A percentile compares a stretch with the other conserved stretches of the same genome.
phyloP scores from a whole-genome alignment of 2,888 invertebrate genomes.

The Platycnemis pennipes region DNA sequence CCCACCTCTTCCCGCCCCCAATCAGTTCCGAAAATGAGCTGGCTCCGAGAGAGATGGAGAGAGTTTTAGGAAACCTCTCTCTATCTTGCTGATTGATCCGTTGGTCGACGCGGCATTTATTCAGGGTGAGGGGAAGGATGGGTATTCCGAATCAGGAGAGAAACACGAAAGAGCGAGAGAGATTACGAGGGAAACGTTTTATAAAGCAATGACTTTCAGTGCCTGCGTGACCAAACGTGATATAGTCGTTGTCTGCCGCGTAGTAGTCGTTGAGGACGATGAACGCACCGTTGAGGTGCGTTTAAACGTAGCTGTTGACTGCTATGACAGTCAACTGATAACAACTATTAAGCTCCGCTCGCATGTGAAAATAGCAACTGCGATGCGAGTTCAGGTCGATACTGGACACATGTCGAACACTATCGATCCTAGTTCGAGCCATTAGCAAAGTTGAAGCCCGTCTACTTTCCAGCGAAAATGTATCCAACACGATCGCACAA shows the following conservation, averaged over 20 bases:
- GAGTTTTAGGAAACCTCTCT: neutral
- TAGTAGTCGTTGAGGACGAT: neutral
- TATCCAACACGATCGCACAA: too few relatives aligned
- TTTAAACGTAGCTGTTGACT: too few relatives aligned
- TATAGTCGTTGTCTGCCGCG: neutral
- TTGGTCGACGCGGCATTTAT: neutral
- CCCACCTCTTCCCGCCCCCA: too few relatives aligned
- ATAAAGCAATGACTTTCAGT: neutral
- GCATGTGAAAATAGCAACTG: too few relatives aligned
- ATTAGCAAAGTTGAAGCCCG: too few relatives aligned
- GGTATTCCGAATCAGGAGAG: neutral
- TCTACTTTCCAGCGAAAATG: too few relatives aligned
- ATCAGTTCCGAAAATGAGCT: neutral
- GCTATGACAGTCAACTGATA: too few relatives aligned
- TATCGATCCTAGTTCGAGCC: too few relatives aligned
- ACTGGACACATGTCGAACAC: too few relatives aligned
- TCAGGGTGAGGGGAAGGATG: neutral
- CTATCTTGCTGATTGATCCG: conserved; percentile 19
- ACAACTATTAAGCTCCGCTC: too few relatives aligned
- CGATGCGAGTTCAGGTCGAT: too few relatives aligned
- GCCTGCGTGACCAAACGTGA: neutral
- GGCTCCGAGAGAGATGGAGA: neutral
- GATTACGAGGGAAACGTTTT: neutral
- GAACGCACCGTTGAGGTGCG: too few relatives aligned
- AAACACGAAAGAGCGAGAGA: neutral